A percentile compares a stretch with the other conserved stretches of the same genome.
Evolutionary conservation across 53 echinoderm and acorn worm species (phyloP).

Genomic region (Luidia sarsii): DNA sequence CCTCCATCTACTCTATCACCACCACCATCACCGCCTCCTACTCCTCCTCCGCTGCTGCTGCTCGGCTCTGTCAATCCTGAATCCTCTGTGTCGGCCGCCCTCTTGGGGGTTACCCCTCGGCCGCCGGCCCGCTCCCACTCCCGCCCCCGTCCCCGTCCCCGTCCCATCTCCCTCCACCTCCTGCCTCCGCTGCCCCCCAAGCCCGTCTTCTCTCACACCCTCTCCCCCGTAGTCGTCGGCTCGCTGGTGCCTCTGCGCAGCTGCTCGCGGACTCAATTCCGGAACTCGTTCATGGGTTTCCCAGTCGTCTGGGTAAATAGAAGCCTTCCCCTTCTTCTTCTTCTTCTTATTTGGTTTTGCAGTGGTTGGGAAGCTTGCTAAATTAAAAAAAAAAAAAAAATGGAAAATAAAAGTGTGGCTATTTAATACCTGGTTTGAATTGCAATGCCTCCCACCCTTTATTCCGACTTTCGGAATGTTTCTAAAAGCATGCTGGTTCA

Average conservation of each 20-base stretch:
- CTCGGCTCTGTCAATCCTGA: too few species aligned
- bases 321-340: too few species aligned
- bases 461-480: too few species aligned
- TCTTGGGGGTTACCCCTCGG: too few species aligned
- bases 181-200: conserved; percentile 32
- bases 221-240: conserved; percentile 27
- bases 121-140: not conserved
- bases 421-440: not conserved
- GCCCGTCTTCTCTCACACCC: conserved; percentile 35
- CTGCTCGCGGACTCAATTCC: conserved; percentile 22
- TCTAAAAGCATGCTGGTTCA: too few species aligned
- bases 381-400: not conserved
- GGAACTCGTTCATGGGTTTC: conserved; percentile 46
- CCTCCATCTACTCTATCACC: conserved; percentile 10
- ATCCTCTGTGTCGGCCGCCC: not conserved
- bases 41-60: too few species aligned
- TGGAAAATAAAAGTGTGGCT: not conserved
- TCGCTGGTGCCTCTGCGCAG: conserved; percentile 13
- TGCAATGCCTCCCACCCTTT: too few species aligned
- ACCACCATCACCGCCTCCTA: conserved; percentile 15
- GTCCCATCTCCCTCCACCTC: conserved; percentile 6
- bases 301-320: conserved; percentile 49
- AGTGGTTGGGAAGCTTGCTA: conserved; percentile 32
- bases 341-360: conserved; percentile 7
- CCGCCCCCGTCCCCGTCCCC: not conserved